Conservation (phyloP, 1,140 invertebrate genomes). For the Tetramorium alpestre region DNA sequence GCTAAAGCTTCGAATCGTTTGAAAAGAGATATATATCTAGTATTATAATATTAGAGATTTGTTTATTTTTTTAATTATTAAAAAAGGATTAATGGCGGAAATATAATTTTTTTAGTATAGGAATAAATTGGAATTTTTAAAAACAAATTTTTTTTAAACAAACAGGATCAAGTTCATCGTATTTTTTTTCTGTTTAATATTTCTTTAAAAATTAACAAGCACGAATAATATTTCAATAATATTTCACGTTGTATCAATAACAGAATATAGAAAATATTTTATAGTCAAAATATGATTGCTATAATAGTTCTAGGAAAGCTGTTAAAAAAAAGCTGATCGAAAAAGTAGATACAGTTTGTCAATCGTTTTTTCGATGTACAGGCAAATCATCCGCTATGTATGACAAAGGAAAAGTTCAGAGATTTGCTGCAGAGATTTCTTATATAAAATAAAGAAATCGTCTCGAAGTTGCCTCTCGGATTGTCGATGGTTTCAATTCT, state of each 20-base stretch:
- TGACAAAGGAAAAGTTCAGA: background rate
- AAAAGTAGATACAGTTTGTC: background rate
- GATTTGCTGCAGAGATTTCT: background rate
- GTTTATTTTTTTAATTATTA: background rate
- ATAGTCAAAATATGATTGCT: background rate
- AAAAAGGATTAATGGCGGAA: background rate
- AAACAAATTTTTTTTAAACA: background rate
- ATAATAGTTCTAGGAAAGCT: background rate
- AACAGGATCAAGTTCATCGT: background rate
- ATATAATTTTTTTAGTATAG: background rate
- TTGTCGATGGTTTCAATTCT: constrained; percentile 54
- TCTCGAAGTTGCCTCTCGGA: constrained; percentile 57
- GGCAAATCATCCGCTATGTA: background rate
- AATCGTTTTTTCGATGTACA: background rate
- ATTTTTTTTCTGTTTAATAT: background rate
- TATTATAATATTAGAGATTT: background rate
- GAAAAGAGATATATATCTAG: background rate
- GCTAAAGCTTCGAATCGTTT: background rate
- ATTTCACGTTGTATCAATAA: background rate
- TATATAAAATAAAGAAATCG: constrained; percentile 55
- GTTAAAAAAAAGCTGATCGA: background rate
- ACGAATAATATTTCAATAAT: background rate
- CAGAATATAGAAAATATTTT: background rate
- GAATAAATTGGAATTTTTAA: background rate
- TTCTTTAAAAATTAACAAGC: background rate